Conservation (phyloP, 2,797 vertebrate species). For the Manis crassicaudata region DNA sequence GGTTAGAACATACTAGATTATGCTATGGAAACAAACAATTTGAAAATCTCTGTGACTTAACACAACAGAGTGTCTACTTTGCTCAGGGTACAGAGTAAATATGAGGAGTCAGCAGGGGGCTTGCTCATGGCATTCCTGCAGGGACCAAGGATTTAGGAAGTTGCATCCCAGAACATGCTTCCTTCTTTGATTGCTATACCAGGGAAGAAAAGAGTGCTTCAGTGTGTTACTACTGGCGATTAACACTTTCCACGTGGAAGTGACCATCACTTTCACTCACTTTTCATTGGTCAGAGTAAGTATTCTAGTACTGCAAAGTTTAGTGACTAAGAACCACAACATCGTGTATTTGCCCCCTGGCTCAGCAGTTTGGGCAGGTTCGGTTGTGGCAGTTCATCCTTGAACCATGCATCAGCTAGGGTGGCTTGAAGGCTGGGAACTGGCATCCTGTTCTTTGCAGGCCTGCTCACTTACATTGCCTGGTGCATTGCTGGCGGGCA, state of each 20-base stretch:
- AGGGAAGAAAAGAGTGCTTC: too few species aligned
- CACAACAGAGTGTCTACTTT: not conserved
- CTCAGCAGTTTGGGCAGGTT: not conserved
- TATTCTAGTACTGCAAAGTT: not conserved
- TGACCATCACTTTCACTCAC: not conserved
- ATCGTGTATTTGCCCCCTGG: not conserved
- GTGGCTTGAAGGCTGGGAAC: not conserved
- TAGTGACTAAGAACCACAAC: not conserved
- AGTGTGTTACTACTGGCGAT: accelerated
- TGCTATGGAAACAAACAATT: not conserved
- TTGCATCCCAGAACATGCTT: not conserved
- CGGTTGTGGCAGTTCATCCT: not conserved
- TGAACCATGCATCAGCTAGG: not conserved
- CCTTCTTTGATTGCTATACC: too few species aligned
- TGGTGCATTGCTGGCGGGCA: not conserved
- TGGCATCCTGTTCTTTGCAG: not conserved
- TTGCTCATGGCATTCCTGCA: not conserved
- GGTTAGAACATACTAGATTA: not conserved
- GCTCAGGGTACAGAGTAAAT: not conserved
- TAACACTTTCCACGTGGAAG: not conserved
- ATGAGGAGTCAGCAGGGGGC: not conserved
- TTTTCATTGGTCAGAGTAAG: not conserved
- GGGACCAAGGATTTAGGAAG: not conserved
- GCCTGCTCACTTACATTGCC: not conserved
- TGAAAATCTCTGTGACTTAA: not conserved